phyloP scores from a whole-genome alignment of 2,113 vertebrate species.

The Corydoras sp. region DNA sequence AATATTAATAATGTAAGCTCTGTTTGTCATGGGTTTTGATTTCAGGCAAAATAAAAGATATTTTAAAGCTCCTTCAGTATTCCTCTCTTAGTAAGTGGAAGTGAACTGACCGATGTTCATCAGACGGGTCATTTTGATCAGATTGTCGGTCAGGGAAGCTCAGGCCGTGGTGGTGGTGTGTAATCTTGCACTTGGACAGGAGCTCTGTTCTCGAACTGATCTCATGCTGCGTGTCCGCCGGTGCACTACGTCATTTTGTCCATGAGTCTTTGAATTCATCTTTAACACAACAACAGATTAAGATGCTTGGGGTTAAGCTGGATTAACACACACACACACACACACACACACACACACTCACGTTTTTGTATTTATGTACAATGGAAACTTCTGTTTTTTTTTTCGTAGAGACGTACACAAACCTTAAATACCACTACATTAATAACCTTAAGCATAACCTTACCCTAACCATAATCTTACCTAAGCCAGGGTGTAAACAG shows the following conservation, averaged over 20 bases:
- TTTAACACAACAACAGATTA: not conserved
- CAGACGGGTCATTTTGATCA: not conserved
- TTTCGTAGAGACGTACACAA: too few relatives aligned
- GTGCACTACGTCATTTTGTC: conserved; percentile 1
- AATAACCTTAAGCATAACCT: too few relatives aligned
- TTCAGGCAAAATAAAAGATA: too few relatives aligned
- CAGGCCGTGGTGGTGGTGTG: not conserved
- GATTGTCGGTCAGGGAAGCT: not conserved
- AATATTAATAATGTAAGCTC: too few relatives aligned
- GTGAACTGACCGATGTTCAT: too few relatives aligned
- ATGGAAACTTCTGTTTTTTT: too few relatives aligned
- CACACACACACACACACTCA: not conserved
- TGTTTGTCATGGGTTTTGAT: too few relatives aligned
- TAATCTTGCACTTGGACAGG: conserved; percentile 24
- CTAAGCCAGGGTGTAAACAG: too few relatives aligned
- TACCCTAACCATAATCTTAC: too few relatives aligned
- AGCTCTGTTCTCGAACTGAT: conserved; percentile 19
- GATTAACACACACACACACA: not conserved
- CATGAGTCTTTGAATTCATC: not conserved
- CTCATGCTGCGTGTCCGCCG: conserved; percentile 8
- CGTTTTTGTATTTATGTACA: not conserved
- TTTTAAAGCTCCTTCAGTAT: too few relatives aligned
- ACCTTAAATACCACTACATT: too few relatives aligned
- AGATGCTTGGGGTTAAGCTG: not conserved
- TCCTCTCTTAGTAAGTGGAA: too few relatives aligned